phyloP scores from a whole-genome alignment of 2,888 invertebrate species.

The Luperina nickerlii region DNA sequence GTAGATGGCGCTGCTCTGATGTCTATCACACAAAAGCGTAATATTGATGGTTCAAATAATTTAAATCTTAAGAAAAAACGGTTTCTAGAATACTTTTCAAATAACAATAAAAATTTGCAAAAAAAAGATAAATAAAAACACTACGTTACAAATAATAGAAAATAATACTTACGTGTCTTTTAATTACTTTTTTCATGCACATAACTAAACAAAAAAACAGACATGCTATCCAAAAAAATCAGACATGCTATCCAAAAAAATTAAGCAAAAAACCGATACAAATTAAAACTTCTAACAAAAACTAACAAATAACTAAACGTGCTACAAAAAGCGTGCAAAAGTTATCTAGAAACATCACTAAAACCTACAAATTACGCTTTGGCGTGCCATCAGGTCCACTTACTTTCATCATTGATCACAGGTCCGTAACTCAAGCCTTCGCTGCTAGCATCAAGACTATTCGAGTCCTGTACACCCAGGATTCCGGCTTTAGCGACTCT shows the following conservation, averaged over 20 bases:
- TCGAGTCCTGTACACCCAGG: slow-evolving; percentile 91
- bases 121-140: neutral
- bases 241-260: slow-evolving; percentile 44
- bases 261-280: slow-evolving; percentile 15
- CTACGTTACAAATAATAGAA: neutral
- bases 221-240: slow-evolving; percentile 42
- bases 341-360: slow-evolving; percentile 50
- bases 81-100: slow-evolving; percentile 55
- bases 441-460: slow-evolving; percentile 91
- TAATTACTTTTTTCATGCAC: slow-evolving; percentile 49
- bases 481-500: slow-evolving; percentile 92
- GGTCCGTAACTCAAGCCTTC: slow-evolving; percentile 93
- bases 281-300: slow-evolving; percentile 2
- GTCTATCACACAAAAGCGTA: slow-evolving; percentile 77
- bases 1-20: slow-evolving; percentile 64
- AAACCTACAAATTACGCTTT: slow-evolving; percentile 71
- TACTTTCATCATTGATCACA: slow-evolving; percentile 94
- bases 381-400: slow-evolving; percentile 83
- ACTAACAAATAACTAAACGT: slow-evolving; percentile 45
- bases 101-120: neutral
- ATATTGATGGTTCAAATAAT: slow-evolving; percentile 43
- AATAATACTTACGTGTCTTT: slow-evolving; percentile 51
- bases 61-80: neutral
- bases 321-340: slow-evolving; percentile 63
- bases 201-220: slow-evolving; percentile 32